These are phyloP conservation scores for Ptilonorhynchus violaceus DNA, from an alignment of 2,113 vertebrate genomes.

Conservation along the genomic window DNA sequence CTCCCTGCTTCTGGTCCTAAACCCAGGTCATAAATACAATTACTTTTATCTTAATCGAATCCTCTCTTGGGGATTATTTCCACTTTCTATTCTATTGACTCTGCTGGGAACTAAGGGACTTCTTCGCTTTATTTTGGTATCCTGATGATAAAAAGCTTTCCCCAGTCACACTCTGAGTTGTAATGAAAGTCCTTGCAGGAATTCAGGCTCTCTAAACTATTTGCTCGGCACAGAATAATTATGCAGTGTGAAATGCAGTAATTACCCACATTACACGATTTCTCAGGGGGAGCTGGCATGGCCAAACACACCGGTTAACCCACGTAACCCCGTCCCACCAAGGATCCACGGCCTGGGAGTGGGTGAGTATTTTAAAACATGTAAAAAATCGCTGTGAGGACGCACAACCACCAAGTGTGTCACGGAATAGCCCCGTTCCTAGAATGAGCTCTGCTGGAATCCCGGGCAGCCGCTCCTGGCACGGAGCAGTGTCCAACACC, in stretches of 20 bases:
- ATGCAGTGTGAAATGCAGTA: conserved; percentile 13
- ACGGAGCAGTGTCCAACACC: neutral
- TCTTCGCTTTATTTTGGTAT: neutral
- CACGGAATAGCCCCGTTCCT: neutral
- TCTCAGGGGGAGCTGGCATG: neutral
- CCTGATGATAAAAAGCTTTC: neutral
- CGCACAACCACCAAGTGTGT: neutral
- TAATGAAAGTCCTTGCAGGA: neutral
- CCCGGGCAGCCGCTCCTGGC: neutral
- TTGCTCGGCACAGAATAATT: conserved; percentile 1
- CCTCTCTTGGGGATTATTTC: neutral
- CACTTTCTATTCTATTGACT: neutral
- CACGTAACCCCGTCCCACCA: neutral
- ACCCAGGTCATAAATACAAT: neutral
- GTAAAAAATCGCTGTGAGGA: neutral
- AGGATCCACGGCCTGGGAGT: neutral
- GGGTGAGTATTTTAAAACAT: neutral
- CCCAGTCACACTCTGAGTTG: neutral
- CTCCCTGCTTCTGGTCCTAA: neutral
- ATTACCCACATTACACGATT: conserved; percentile 2
- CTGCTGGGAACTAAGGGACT: neutral
- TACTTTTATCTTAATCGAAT: neutral
- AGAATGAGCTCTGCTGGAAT: neutral
- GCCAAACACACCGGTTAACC: neutral
- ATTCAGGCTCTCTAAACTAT: neutral